Conservation (phyloP, 2,797 vertebrate genomes). For the Melanotaenia parkinsoni region DNA sequence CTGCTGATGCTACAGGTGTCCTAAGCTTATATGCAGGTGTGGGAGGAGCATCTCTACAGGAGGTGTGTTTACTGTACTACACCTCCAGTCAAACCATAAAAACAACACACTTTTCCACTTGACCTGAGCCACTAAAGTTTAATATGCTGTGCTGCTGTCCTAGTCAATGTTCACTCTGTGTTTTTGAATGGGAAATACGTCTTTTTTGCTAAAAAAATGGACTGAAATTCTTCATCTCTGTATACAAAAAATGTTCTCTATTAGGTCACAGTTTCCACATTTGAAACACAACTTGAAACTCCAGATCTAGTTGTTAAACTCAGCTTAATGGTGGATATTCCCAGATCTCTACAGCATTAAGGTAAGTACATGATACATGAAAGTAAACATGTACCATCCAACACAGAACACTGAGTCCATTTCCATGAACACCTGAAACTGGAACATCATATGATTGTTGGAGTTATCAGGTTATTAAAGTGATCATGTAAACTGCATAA, state of each 20-base stretch:
- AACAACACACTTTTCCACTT: background rate
- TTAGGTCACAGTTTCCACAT: background rate
- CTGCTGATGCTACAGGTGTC: slow-evolving; percentile 67
- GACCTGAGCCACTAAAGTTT: background rate
- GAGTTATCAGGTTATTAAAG: too few relatives aligned
- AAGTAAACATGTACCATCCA: too few relatives aligned
- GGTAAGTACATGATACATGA: too few relatives aligned
- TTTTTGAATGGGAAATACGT: background rate
- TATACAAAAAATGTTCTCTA: background rate
- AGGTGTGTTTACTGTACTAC: slow-evolving; percentile 35
- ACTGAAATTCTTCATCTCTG: background rate
- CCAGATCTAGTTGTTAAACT: background rate
- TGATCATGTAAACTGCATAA: too few relatives aligned
- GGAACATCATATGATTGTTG: too few relatives aligned
- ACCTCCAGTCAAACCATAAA: slow-evolving; percentile 12
- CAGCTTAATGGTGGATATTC: background rate
- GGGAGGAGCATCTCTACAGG: slow-evolving; percentile 54
- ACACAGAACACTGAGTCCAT: too few relatives aligned
- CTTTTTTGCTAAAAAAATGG: background rate
- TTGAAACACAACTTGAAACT: background rate
- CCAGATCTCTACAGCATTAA: too few relatives aligned
- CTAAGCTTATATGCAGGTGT: slow-evolving; percentile 73
- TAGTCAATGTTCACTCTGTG: background rate
- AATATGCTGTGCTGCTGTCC: background rate
- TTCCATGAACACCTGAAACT: too few relatives aligned